Evolutionary conservation across 2,888 invertebrate species (phyloP).

Genomic region (Lissonota sp.): DNA sequence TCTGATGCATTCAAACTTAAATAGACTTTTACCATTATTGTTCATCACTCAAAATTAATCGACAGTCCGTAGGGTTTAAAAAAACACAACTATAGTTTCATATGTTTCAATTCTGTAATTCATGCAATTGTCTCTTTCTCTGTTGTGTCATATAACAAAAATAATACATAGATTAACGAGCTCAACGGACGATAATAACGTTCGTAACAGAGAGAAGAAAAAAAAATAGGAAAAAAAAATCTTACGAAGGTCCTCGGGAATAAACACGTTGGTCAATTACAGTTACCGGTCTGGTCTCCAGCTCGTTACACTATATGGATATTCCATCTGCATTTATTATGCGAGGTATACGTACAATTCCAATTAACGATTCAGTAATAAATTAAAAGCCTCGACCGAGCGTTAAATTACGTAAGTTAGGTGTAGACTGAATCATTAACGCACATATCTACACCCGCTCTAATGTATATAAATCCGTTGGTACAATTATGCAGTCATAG

Average conservation of each 20-base stretch:
- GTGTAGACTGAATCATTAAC: slow-evolving; percentile 62
- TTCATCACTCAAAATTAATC: no score
- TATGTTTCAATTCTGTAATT: no score
- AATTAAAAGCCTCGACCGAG: slow-evolving; percentile 73
- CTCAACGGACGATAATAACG: slow-evolving; percentile 20
- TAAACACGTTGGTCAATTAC: slow-evolving; percentile 46
- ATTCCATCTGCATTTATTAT: slow-evolving; percentile 2
- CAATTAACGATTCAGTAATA: slow-evolving; percentile 75
- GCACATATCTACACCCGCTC: slow-evolving; percentile 70
- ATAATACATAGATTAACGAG: slow-evolving; percentile 55
- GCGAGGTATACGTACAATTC: slow-evolving; percentile 10
- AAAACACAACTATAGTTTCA: no score
- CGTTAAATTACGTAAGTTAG: slow-evolving; percentile 71
- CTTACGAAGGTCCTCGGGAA: slow-evolving; percentile 42
- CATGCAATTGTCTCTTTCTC: no score
- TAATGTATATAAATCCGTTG: slow-evolving; percentile 50
- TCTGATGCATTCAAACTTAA: no score
- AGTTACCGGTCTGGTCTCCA: slow-evolving; percentile 43
- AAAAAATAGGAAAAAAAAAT: slow-evolving; percentile 15
- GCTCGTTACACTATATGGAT: slow-evolving; percentile 44
- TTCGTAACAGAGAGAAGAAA: not conserved
- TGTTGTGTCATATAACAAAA: slow-evolving; percentile 3
- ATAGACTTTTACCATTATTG: no score
- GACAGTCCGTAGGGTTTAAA: no score
- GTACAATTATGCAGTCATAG: no score